A percentile compares a stretch with the other conserved stretches of the same genome.
Conservation (phyloP, 2,797 vertebrate species). For the Dicrostonyx torquatus region DNA sequence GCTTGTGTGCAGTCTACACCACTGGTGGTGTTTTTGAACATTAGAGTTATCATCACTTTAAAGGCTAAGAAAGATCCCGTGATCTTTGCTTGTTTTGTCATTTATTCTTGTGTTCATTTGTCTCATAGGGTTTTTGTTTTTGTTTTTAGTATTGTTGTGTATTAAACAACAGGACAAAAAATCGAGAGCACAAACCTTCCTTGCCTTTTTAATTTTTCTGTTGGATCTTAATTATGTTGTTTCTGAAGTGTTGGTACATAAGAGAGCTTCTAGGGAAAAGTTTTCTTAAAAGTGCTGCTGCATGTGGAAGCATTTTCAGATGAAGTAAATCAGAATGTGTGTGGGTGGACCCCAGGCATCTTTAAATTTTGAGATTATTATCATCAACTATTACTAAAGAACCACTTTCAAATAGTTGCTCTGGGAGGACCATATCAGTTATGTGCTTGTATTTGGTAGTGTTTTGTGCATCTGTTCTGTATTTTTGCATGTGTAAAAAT, state of each 20-base stretch:
- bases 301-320: neutral
- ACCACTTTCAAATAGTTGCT: neutral
- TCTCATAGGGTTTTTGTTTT: neutral
- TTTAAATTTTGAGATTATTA: slow-evolving; percentile 17
- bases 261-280: neutral
- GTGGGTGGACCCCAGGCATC: neutral
- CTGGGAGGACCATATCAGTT: neutral
- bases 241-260: slow-evolving; percentile 57
- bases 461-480: slow-evolving; percentile 5
- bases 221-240: slow-evolving; percentile 18
- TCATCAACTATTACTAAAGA: neutral
- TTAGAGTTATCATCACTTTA: no score
- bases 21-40: neutral
- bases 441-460: neutral
- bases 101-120: neutral
- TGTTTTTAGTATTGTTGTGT: neutral
- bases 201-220: slow-evolving; percentile 32
- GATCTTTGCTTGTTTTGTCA: neutral
- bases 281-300: neutral
- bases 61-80: slow-evolving; percentile 20
- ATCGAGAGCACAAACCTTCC: neutral
- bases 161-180: neutral
- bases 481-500: slow-evolving; percentile 34
- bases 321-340: slow-evolving; percentile 38
- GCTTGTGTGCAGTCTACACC: neutral